Evolutionary conservation across 2,888 invertebrate genomes (phyloP), one percentile per base, ranked within the genome.

Genomic region (Eupithecia dodoneata): DNA sequence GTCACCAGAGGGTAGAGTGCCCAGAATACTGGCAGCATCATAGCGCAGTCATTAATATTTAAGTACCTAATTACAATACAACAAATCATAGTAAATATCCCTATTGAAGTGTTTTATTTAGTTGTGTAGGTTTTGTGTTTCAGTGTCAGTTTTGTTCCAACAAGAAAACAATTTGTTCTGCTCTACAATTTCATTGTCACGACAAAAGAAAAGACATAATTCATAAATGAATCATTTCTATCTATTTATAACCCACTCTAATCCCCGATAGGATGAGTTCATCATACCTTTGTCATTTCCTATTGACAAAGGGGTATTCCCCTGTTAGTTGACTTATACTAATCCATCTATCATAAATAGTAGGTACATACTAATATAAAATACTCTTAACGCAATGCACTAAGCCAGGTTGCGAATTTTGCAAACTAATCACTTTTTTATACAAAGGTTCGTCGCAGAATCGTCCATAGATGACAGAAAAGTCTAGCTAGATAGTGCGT

Each of bases 251-350:
- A 63, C 30, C 10, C 63, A 59, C 7, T 59, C 12, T 30, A 30
- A 30, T 63, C 63, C 1, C 63, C 30, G 63, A 63, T 63, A 63
- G 30, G 10, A 18, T 0, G 4, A 63, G 30, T 30, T 63, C 63
- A 30, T 63, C 12, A 59, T 18, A 59, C 18, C 59, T 59, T 3
- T 18, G 55, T 18, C 9, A 63, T 30, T 30, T 18, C 1, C 10
- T 63, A 63, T 63, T 63, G 63, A 30, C 30, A 63, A 63, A 63
- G 30, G 12, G 63, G 63, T 63, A 63, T 63, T 63, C 30, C 63
- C 63, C 63, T 30, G 30, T 30, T 30, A 63, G n/a, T 63, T 63
- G 30, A 59, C n/a, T 13, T 30, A 30, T 30, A 30, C 30, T 30
- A 30, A 30, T 30, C 30, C 30, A 30, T 30, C 30, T 0, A 30